A percentile compares a stretch with the other conserved stretches of the same genome.
Evolutionary conservation across 2,113 vertebrate genomes (phyloP).

Genomic region (Mormyrus lacerda): DNA sequence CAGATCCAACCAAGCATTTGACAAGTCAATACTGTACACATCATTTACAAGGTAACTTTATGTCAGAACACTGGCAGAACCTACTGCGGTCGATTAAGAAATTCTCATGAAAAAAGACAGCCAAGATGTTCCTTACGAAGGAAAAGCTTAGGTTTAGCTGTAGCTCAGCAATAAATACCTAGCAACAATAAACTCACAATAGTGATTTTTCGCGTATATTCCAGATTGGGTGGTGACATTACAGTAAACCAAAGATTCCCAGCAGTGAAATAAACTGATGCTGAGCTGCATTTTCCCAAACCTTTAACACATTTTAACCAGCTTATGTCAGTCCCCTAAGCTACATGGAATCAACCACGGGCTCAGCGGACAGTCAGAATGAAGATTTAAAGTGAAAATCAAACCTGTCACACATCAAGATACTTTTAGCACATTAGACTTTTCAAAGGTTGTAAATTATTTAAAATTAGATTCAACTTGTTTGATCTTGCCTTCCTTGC

Average conservation of each 20-base stretch:
- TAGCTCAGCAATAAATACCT: background rate
- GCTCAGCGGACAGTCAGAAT: background rate
- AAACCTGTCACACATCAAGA: background rate
- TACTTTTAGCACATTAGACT: background rate
- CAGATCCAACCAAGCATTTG: conserved; percentile 1
- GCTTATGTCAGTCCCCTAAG: background rate
- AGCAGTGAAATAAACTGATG: background rate
- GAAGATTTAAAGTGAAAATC: background rate
- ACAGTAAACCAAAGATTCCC: background rate
- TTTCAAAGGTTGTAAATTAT: background rate
- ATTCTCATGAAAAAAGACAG: background rate
- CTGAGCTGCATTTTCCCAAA: background rate
- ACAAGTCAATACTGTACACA: conserved; percentile 1
- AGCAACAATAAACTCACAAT: background rate
- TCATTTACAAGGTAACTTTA: background rate
- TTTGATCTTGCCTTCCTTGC: background rate
- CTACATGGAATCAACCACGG: background rate
- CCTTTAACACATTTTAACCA: background rate
- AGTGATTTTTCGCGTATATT: background rate
- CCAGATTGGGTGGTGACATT: background rate
- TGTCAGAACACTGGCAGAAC: background rate
- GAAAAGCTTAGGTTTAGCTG: background rate
- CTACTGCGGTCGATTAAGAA: background rate
- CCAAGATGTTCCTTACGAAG: background rate
- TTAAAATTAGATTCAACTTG: background rate